phyloP scores from a whole-genome alignment of 2,888 invertebrate species.

The Pogonocherus hispidulus region DNA sequence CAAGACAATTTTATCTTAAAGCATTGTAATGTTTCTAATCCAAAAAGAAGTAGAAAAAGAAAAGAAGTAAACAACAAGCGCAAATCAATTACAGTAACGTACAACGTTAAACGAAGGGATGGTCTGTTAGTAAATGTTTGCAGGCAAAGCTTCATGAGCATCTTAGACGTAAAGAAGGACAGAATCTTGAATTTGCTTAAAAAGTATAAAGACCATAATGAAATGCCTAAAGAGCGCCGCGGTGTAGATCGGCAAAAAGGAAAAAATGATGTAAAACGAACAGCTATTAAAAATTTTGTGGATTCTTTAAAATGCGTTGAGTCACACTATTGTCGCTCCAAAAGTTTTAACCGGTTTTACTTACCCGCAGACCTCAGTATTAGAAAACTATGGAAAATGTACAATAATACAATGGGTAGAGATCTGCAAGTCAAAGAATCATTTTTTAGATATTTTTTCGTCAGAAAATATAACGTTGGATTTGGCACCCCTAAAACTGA shows the following conservation, averaged over 20 bases:
- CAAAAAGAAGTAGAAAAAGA: slow-evolving; percentile 4
- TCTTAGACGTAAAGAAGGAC: slow-evolving; percentile 2
- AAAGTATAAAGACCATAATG: background rate
- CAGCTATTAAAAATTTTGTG: slow-evolving; percentile 3
- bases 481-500: slow-evolving; percentile 14
- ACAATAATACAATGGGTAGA: slow-evolving; percentile 1
- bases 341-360: slow-evolving; percentile 12
- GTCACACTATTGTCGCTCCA: background rate
- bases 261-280: background rate
- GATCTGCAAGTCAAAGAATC: slow-evolving; percentile 2
- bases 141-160: background rate
- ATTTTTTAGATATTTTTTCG: slow-evolving; percentile 12
- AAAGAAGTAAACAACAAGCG: slow-evolving; percentile 1
- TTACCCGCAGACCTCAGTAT: slow-evolving; percentile 14
- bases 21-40: background rate
- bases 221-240: background rate
- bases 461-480: slow-evolving; percentile 5
- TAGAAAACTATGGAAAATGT: slow-evolving; percentile 16
- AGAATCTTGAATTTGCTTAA: slow-evolving; percentile 7
- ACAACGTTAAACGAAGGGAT: slow-evolving; percentile 6
- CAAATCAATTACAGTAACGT: background rate
- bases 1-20: slow-evolving; percentile 8
- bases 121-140: background rate
- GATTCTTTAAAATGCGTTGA: slow-evolving; percentile 12
- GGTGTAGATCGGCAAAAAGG: background rate